Evolutionary conservation across 2,113 vertebrate species (phyloP), one percentile per base, ranked within the genome.

Genomic region (Tretioscincus oriximinensis): DNA sequence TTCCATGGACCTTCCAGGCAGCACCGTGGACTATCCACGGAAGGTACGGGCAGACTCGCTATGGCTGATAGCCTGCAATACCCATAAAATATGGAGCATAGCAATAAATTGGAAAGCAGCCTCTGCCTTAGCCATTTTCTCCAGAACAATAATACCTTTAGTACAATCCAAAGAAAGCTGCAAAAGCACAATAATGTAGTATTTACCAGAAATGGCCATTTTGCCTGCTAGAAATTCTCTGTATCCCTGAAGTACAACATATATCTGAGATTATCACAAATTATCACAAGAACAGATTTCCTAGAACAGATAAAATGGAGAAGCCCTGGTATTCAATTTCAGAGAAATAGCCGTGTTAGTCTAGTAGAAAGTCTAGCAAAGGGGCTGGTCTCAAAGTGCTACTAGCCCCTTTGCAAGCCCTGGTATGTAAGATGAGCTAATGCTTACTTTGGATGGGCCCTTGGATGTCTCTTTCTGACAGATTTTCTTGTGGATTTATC

Each of bases 81-180:
- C 5, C 35, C 35, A 2, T 41, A 41, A 41, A 41, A 41, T 5
- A 5, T 41, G 35, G 35, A 41, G 5, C 35, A 41, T 5, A 41
- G 35, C 35, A 41, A 41, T 5, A 4, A 4, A 41, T 41, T 2
- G 35, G 35, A 41, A 41, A 4, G 35, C 35, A 41, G 35, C 35
- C 35, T 41, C 35, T 41, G 35, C 5, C 73, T 24, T 41, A 31
- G 49, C 74, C 67, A 81, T 81, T 81, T 22, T 41, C 54, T 81
- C 72, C 71, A n/a, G 47, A 73, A 81, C 35, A 29, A 73, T 65
- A 66, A 51, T 49, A 49, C 74, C 64, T 67, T 77, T 74, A 54
- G 14, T 71, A 74, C 28, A 35, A 67, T 66, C 29, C 18, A 67
- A 47, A 73, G 64, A 67, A 29, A 28, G 65, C 24, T 73, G 28